These are phyloP conservation scores for Seira ritae DNA, from an alignment of 2,888 invertebrate genomes.

Conservation along the genomic window DNA sequence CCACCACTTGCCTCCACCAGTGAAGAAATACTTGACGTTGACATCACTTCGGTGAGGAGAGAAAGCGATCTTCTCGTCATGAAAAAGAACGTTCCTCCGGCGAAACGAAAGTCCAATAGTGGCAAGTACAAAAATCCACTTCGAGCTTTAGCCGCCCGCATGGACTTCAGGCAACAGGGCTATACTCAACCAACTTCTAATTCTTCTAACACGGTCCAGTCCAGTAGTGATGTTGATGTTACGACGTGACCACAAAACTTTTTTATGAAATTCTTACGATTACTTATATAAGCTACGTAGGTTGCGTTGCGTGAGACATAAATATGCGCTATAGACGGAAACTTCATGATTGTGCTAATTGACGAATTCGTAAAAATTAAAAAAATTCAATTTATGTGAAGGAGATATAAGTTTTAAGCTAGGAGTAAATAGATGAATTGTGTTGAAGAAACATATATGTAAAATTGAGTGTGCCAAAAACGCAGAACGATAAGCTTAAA, in stretches of 20 bases:
- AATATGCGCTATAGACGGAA: too few species aligned
- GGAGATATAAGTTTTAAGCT: too few species aligned
- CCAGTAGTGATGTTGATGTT: constrained; percentile 62
- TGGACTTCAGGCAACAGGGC: constrained; percentile 71
- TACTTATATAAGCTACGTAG: too few species aligned
- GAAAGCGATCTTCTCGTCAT: constrained; percentile 70
- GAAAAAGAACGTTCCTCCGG: constrained; percentile 70
- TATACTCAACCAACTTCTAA: constrained; percentile 50
- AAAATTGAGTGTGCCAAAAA: too few species aligned
- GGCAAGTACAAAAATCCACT: constrained; percentile 69
- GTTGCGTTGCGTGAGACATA: too few species aligned
- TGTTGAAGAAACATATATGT: too few species aligned
- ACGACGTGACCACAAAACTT: constrained; percentile 45
- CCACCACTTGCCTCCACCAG: neutral
- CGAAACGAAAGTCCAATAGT: constrained; percentile 64
- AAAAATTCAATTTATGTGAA: too few species aligned
- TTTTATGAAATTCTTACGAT: too few species aligned
- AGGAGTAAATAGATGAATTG: too few species aligned
- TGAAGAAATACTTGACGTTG: constrained; percentile 6
- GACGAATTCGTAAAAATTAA: too few species aligned
- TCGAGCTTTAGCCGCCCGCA: constrained; percentile 69
- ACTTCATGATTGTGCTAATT: too few species aligned
- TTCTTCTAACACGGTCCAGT: constrained; percentile 46
- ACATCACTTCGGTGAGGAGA: constrained; percentile 64
- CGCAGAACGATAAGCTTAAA: too few species aligned